phyloP scores from a whole-genome alignment of 2,797 vertebrate species.

The Phaenicophaeus curvirostris region DNA sequence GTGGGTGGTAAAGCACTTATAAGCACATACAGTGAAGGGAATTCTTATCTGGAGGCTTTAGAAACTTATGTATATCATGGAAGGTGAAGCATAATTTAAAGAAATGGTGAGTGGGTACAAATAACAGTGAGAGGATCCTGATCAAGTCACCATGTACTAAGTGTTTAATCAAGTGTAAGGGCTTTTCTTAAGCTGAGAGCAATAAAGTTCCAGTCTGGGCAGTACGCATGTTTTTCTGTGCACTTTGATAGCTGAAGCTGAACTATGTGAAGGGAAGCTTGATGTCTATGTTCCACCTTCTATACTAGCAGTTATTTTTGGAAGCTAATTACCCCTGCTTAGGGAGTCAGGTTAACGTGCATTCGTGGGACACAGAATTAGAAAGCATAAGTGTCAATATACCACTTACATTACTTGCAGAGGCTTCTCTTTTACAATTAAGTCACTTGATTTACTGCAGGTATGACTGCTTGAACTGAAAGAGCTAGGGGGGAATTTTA shows the following conservation, averaged over 20 bases:
- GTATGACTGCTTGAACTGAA: not conserved
- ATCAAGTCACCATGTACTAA: not conserved
- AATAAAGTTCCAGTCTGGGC: not conserved
- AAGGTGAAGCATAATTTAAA: not conserved
- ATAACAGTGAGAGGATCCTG: not conserved
- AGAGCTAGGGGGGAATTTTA: not conserved
- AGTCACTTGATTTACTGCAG: constrained; percentile 16
- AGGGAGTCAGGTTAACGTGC: not conserved
- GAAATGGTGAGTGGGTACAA: not conserved
- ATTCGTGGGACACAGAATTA: not conserved
- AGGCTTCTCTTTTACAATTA: constrained; percentile 20
- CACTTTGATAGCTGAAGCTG: not conserved
- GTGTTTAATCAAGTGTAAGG: not conserved
- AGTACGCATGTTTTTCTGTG: not conserved
- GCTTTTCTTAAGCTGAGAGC: not conserved
- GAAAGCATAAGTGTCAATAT: constrained; percentile 24
- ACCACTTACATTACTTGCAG: not conserved
- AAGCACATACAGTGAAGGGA: not conserved
- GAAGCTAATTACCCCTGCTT: constrained; percentile 23
- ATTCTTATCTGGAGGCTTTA: not conserved
- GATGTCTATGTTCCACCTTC: not conserved
- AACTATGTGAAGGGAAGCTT: not conserved
- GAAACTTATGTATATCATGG: not conserved
- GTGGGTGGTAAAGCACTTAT: not conserved
- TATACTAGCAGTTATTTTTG: not conserved